Evolutionary conservation across 2,888 invertebrate genomes (phyloP).

Genomic region (Brachypterus glaber): DNA sequence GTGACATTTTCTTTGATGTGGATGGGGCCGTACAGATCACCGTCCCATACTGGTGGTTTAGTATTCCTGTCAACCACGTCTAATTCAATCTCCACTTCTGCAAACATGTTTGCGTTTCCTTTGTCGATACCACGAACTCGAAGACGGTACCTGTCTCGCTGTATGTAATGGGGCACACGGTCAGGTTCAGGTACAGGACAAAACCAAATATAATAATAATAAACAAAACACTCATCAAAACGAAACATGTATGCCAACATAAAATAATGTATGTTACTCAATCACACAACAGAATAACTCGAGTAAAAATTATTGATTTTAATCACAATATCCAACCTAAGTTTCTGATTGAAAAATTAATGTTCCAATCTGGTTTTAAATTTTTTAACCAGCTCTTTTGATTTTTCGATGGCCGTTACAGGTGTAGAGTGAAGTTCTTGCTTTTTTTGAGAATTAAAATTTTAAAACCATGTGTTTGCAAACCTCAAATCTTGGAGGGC

Average conservation of each 20-base stretch:
- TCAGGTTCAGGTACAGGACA: constrained; percentile 47
- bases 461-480: no score
- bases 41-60: constrained; percentile 96
- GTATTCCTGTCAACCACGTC: constrained; percentile 98
- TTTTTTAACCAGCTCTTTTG: no score
- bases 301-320: constrained; percentile 20
- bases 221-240: constrained; percentile 33
- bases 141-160: constrained; percentile 95
- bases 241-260: constrained; percentile 25
- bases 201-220: constrained; percentile 40
- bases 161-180: constrained; percentile 48
- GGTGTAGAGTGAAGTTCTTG: no score
- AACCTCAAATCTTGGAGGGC: no score
- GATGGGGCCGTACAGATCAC: constrained; percentile 92
- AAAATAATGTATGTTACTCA: constrained; percentile 31
- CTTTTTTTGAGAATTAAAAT: no score
- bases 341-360: no score
- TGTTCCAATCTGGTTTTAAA: no score
- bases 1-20: constrained; percentile 98
- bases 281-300: constrained; percentile 36
- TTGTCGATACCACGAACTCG: constrained; percentile 94
- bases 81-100: constrained; percentile 95
- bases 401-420: no score
- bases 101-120: constrained; percentile 83
- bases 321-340: no score